phyloP scores from a whole-genome alignment of 1,140 invertebrate genomes.

The Theocolax elegans region DNA sequence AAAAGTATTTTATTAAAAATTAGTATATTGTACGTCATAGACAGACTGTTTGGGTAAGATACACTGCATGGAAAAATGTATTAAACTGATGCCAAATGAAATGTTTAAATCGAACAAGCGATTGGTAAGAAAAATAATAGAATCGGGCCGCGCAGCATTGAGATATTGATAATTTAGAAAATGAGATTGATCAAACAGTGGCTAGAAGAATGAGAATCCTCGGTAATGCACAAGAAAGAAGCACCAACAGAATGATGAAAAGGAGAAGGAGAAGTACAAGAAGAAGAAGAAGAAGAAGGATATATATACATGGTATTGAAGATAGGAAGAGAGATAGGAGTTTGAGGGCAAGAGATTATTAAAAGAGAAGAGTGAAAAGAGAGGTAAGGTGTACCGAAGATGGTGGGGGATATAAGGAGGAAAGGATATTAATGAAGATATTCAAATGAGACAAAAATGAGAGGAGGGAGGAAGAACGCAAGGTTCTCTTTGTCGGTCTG shows the following conservation, averaged over 20 bases:
- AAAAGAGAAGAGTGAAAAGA: not conserved
- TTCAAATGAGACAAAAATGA: constrained; percentile 61
- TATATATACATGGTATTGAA: not conserved
- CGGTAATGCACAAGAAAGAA: too few relatives aligned
- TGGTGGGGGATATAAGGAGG: constrained; percentile 42
- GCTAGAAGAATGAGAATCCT: constrained; percentile 46
- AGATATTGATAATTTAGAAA: not conserved
- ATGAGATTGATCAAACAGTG: constrained; percentile 57
- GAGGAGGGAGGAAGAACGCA: not conserved
- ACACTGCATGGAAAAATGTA: too few relatives aligned
- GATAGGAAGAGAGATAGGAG: not conserved
- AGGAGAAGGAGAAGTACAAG: not conserved
- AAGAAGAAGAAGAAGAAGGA: not conserved
- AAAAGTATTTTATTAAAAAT: too few relatives aligned
- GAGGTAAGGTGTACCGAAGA: constrained; percentile 5
- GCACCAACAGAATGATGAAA: too few relatives aligned
- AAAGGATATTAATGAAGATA: constrained; percentile 61
- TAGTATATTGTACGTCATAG: too few relatives aligned
- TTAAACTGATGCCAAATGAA: not conserved
- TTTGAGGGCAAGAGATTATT: not conserved
- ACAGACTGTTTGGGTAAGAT: too few relatives aligned
- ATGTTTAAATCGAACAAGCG: constrained; percentile 20
- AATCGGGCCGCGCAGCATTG: not conserved
- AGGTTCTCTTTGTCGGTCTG: constrained; percentile 54
- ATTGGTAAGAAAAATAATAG: not conserved